Percentiles rank a stretch among this genome's conserved stretches.
Evolutionary conservation across 2,797 vertebrate genomes (phyloP).

Genomic region (Sternotherus odoratus): DNA sequence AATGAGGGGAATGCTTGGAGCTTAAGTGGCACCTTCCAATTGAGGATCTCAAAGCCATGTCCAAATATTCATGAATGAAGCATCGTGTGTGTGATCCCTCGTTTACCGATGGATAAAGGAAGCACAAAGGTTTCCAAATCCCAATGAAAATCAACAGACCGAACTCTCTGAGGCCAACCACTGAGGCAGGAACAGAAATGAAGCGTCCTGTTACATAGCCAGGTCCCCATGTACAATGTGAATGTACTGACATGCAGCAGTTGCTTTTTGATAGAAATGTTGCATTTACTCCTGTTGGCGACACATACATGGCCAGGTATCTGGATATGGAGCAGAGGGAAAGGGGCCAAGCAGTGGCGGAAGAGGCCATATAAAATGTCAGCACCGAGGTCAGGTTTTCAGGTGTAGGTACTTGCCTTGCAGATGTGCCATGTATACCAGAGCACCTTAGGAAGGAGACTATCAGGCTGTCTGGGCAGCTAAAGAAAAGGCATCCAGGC

Average conservation of each 20-base stretch:
- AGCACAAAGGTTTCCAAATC: neutral
- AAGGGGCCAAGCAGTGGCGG: fast-evolving
- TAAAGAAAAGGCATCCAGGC: neutral
- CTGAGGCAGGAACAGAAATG: neutral
- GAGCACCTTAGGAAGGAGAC: neutral
- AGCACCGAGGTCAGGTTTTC: neutral
- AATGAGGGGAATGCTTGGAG: slow-evolving; percentile 49
- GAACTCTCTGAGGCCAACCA: neutral
- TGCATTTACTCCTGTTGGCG: slow-evolving; percentile 1
- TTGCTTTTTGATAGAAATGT: slow-evolving; percentile 7
- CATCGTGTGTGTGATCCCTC: neutral
- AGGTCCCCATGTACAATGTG: neutral
- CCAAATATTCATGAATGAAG: neutral
- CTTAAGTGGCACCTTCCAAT: slow-evolving; percentile 10
- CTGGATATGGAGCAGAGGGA: neutral
- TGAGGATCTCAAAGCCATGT: neutral
- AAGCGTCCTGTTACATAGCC: slow-evolving; percentile 33
- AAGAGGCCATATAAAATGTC: neutral
- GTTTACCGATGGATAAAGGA: neutral
- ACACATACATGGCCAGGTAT: neutral
- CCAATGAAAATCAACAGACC: slow-evolving; percentile 27
- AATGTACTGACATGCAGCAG: neutral
- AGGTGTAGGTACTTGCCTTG: neutral
- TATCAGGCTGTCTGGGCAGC: neutral
- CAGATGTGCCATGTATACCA: neutral